A percentile compares a stretch with the other conserved stretches of the same genome.
Conservation (phyloP, 2,113 vertebrate species). For the Psilopsiagon aymara region DNA sequence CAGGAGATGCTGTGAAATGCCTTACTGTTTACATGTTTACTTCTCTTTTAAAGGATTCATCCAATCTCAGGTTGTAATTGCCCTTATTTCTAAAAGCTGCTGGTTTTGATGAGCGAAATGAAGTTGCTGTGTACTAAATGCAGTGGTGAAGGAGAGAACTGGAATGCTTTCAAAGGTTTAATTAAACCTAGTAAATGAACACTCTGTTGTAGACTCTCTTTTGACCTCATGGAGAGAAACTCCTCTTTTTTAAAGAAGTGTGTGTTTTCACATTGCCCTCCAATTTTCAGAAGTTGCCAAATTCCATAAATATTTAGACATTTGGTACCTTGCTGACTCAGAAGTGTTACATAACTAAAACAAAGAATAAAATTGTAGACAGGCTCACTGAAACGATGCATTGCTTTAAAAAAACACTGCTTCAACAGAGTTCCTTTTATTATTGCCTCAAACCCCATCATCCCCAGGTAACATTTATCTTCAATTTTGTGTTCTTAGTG, state of each 20-base stretch:
- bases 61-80: not conserved
- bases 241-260: conserved; percentile 1
- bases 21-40: not conserved
- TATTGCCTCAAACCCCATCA: not conserved
- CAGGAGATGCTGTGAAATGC: not conserved
- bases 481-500: not conserved
- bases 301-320: conserved; percentile 44
- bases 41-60: conserved; percentile 12
- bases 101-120: conserved; percentile 30
- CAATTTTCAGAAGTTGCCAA: conserved; percentile 20
- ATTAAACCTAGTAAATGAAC: conserved; percentile 51
- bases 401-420: not conserved
- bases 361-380: not conserved
- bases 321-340: conserved; percentile 43
- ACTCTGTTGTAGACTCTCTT: not conserved
- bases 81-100: conserved; percentile 35
- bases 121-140: conserved; percentile 17
- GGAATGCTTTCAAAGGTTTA: conserved; percentile 48
- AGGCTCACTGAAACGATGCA: not conserved
- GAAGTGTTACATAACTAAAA: not conserved
- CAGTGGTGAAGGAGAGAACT: not conserved
- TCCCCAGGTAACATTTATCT: not conserved
- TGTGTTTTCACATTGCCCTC: conserved; percentile 9
- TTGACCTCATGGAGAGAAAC: conserved; percentile 38
- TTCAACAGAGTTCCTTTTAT: conserved; percentile 16